Evolutionary conservation across 2,888 invertebrate genomes (phyloP).

Genomic region (Lysandra bellargus): DNA sequence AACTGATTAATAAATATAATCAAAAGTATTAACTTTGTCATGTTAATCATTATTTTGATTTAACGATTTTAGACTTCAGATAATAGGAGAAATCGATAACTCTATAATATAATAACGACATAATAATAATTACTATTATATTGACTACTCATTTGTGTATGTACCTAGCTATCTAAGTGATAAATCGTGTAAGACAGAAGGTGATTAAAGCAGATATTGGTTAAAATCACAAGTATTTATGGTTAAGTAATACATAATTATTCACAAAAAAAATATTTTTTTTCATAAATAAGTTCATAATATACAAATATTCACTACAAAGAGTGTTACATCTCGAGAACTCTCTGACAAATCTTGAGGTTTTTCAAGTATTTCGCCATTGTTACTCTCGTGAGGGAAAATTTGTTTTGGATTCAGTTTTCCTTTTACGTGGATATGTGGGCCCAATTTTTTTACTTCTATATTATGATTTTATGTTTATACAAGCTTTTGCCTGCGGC

Average conservation of each 20-base stretch:
- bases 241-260: not conserved
- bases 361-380: slow-evolving; percentile 19
- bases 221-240: no score
- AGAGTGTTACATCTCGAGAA: slow-evolving; percentile 21
- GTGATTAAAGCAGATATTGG: no score
- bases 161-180: no score
- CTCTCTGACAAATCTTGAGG: slow-evolving; percentile 25
- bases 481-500: no score
- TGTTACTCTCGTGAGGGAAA: slow-evolving; percentile 5
- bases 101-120: not conserved
- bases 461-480: no score
- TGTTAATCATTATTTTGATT: not conserved
- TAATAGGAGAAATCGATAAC: not conserved
- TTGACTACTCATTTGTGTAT: no score
- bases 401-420: not conserved
- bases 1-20: no score
- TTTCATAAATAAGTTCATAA: not conserved
- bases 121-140: no score
- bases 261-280: not conserved
- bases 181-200: no score
- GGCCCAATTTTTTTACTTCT: not conserved
- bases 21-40: not conserved
- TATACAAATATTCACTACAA: slow-evolving; percentile 6
- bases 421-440: not conserved
- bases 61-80: not conserved